A percentile compares a stretch with the other conserved stretches of the same genome.
phyloP scores from a whole-genome alignment of 2,888 invertebrate genomes.

The Gymnosoma rotundatum region DNA sequence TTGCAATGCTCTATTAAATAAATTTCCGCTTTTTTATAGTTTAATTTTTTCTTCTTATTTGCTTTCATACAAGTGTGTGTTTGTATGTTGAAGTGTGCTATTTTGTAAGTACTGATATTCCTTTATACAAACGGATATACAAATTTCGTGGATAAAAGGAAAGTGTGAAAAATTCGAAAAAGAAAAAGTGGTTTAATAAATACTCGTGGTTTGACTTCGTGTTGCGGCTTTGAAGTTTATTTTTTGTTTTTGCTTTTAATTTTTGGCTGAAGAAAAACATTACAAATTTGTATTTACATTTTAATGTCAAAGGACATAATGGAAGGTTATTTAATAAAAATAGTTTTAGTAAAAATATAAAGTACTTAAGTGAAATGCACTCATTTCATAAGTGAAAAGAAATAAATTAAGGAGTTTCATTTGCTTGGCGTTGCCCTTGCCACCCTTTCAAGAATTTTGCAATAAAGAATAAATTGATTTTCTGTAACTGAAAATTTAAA shows the following conservation, averaged over 20 bases:
- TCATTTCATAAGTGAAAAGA: too few relatives aligned
- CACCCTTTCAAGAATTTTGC: too few relatives aligned
- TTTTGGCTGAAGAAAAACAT: background rate
- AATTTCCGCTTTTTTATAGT: constrained; percentile 49
- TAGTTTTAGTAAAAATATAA: too few relatives aligned
- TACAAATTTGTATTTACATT: background rate
- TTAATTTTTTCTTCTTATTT: constrained; percentile 14
- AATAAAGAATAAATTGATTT: too few relatives aligned
- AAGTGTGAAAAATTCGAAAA: constrained; percentile 37
- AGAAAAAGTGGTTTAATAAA: constrained; percentile 44
- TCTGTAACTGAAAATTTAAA: too few relatives aligned
- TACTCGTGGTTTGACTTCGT: constrained; percentile 7
- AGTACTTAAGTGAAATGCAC: too few relatives aligned
- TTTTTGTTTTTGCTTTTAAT: background rate
- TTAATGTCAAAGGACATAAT: background rate
- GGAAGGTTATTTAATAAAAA: too few relatives aligned
- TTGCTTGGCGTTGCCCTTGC: too few relatives aligned
- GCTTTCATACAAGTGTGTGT: background rate
- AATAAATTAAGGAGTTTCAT: too few relatives aligned
- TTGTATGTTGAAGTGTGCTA: too few relatives aligned
- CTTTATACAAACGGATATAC: constrained; percentile 32
- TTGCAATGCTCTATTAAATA: constrained; percentile 60
- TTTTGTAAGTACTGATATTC: background rate
- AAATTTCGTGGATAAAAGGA: constrained; percentile 43
- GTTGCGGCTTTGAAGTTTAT: background rate